Evolutionary conservation across 2,888 invertebrate genomes (phyloP), one percentile per base, ranked within the genome.

Genomic region (Rhyacophila evoluta): DNA sequence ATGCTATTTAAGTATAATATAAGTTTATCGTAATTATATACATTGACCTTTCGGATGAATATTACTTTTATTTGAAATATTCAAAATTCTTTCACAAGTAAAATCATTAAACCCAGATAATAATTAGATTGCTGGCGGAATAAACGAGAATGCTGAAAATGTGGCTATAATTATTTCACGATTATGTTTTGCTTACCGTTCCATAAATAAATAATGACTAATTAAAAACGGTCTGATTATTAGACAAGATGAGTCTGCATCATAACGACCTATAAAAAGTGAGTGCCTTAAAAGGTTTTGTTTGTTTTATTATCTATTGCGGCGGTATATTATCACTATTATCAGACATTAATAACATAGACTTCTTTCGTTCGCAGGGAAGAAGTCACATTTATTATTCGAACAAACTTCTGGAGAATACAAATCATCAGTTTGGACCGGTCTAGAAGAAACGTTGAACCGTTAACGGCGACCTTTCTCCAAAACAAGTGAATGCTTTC

Each of bases 381-480:
- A 70, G 74, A 75, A 71, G 70, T 36, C 41, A 71, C 80, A 80
- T 78, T 80, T 80, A 75, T 80, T 80, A 80, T 78, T 69, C 68
- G 41, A 41, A 37, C 27, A 72, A 77, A 77, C 80, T 77, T 77
- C 72, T 70, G 67, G 73, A 37, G 80, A 80, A 78, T 80, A 80
- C 75, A 80, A 80, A 80, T 80, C 80, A 80, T 75, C 75, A 72
- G 73, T 70, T 75, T 29, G 68, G 72, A 74, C 70, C 29, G 73
- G 75, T 39, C 27, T 38, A 71, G 71, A 76, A 55, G 19, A 39
- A 73, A 39, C 41, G 73, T 6, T 11, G 41, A 41, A 41, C 36
- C 41, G 73, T 29, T 33, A 55, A n/a, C 76, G 41, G 71, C 68
- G 71, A 76, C 55, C 55, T 72, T 76, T 72, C 76, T 39, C 33